These are phyloP conservation scores for Drosophila dives DNA, from an alignment of 2,888 invertebrate species.

Conservation along the genomic window DNA sequence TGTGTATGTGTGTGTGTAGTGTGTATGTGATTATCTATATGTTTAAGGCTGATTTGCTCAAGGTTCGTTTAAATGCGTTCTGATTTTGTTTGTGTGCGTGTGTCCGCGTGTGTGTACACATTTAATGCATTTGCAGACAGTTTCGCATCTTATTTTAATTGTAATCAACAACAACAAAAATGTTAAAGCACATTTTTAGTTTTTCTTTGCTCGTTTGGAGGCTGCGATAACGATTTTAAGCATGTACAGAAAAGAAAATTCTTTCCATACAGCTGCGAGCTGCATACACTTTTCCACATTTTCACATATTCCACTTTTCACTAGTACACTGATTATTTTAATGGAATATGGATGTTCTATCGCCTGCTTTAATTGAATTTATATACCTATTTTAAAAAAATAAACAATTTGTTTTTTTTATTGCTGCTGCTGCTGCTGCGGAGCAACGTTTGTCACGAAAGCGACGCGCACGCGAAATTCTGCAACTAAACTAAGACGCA, in stretches of 20 bases:
- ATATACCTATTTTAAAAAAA: constrained; percentile 35
- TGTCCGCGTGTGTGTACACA: constrained; percentile 42
- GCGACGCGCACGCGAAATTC: constrained; percentile 46
- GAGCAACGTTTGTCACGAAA: constrained; percentile 30
- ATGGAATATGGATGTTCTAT: constrained; percentile 6
- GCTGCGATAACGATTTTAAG: constrained; percentile 55
- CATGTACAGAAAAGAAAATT: constrained; percentile 55
- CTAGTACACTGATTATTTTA: neutral
- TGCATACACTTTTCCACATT: neutral
- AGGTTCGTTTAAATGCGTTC: constrained; percentile 72
- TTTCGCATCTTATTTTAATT: constrained; percentile 56
- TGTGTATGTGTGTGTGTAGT: constrained; percentile 4
- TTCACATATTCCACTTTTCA: constrained; percentile 17
- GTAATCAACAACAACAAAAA: constrained; percentile 38
- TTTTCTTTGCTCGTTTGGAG: constrained; percentile 9
- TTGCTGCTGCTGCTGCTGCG: constrained; percentile 44
- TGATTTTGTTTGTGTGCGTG: constrained; percentile 64
- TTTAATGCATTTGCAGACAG: constrained; percentile 49
- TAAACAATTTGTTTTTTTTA: constrained; percentile 16
- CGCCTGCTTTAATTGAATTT: constrained; percentile 22
- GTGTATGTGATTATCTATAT: constrained; percentile 51
- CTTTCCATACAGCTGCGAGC: constrained; percentile 28
- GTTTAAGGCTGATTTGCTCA: constrained; percentile 75
- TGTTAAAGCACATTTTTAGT: constrained; percentile 7
- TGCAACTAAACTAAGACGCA: constrained; percentile 74